A percentile compares a stretch with the other conserved stretches of the same genome.
phyloP scores from a whole-genome alignment of 2,888 invertebrate species.

The Lamellibrachia satsuma region DNA sequence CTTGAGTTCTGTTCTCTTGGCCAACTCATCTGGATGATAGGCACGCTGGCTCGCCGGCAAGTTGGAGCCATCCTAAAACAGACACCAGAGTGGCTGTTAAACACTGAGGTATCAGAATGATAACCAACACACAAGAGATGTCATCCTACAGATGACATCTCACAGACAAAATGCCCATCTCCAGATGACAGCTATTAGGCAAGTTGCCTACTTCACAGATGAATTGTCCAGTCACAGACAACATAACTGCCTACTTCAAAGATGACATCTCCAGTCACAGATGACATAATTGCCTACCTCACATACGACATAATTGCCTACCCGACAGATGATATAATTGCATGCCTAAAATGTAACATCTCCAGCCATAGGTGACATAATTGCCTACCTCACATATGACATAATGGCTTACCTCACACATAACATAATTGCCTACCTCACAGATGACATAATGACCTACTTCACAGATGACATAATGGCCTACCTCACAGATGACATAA shows the following conservation, averaged over 20 bases:
- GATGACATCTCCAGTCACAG: background rate
- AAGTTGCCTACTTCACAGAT: background rate
- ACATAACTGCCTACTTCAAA: background rate
- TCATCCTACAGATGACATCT: background rate
- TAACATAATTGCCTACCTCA: background rate
- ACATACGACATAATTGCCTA: background rate
- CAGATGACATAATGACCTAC: background rate
- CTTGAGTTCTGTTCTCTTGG: constrained; percentile 61
- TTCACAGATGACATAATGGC: background rate
- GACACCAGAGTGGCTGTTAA: background rate
- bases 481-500: no score
- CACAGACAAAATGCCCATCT: background rate
- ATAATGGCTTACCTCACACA: background rate
- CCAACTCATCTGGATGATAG: constrained; percentile 87
- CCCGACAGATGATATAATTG: background rate
- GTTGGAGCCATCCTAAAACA: constrained; percentile 5
- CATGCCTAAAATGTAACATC: background rate
- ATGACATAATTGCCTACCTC: background rate
- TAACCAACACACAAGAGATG: background rate
- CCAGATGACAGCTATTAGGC: background rate
- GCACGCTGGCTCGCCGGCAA: constrained; percentile 85
- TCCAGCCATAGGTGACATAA: background rate
- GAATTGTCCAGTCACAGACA: background rate
- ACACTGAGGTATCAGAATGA: background rate
- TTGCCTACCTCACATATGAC: background rate